Conservation (phyloP, 2,797 vertebrate species). For the Chloroceryle inda region DNA sequence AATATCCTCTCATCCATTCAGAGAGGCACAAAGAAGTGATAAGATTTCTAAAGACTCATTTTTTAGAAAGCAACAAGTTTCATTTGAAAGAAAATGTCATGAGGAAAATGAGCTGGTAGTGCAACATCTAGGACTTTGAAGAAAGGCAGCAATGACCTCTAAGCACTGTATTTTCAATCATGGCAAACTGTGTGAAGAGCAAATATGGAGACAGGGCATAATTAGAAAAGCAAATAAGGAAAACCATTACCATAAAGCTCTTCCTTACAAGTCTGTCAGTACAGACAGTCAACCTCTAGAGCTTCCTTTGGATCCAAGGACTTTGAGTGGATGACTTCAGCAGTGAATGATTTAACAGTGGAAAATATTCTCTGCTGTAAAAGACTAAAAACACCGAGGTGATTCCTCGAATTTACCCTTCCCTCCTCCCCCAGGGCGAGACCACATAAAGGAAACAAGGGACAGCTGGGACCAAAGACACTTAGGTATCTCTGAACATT, state of each 20-base stretch:
- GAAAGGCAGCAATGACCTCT: not conserved
- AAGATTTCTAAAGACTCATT: not conserved
- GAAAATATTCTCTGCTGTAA: slow-evolving; percentile 1
- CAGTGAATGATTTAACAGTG: not conserved
- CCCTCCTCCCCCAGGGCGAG: not conserved
- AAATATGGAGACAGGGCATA: not conserved
- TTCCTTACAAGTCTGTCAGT: not conserved
- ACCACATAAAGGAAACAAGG: slow-evolving; percentile 48
- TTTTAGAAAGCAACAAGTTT: not conserved
- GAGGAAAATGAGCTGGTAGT: not conserved
- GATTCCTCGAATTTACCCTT: slow-evolving; percentile 1
- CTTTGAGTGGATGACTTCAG: not conserved
- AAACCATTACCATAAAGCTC: not conserved
- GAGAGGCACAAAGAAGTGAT: rapidly evolving
- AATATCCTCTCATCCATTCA: not conserved
- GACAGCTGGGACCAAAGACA: slow-evolving; percentile 39
- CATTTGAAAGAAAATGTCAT: not conserved
- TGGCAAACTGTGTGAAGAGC: not conserved
- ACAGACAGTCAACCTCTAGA: not conserved
- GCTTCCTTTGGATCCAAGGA: not conserved
- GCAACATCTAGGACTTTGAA: not conserved
- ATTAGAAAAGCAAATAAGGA: not conserved
- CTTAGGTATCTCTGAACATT: slow-evolving; percentile 38
- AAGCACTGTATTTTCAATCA: not conserved
- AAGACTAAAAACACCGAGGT: not conserved